Conservation (phyloP, 1,140 invertebrate species). For the Drosophila aff. region DNA sequence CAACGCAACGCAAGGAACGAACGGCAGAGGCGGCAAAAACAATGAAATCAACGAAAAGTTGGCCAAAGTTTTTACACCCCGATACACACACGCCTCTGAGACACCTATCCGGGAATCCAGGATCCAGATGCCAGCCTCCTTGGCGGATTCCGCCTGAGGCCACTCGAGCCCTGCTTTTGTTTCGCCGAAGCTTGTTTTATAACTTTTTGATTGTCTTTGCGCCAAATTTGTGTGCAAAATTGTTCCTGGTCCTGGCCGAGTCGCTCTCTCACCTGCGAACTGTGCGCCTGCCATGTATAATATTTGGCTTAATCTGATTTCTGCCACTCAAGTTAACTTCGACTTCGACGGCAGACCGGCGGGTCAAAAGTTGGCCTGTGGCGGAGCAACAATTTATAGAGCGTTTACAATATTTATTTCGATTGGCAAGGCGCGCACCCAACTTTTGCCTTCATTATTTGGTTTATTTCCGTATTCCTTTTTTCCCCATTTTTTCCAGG, state of each 20-base stretch:
- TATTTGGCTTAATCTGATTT: slow-evolving; percentile 80
- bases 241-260: slow-evolving; percentile 50
- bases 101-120: slow-evolving; percentile 25
- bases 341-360: slow-evolving; percentile 55
- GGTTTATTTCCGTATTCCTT: slow-evolving; percentile 11
- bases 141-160: slow-evolving; percentile 50
- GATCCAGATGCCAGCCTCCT: slow-evolving; percentile 23
- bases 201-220: slow-evolving; percentile 84
- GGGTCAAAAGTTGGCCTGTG: slow-evolving; percentile 62
- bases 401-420: slow-evolving; percentile 64
- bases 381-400: slow-evolving; percentile 77
- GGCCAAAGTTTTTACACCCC: slow-evolving; percentile 75
- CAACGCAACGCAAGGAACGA: not conserved
- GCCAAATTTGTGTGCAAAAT: slow-evolving; percentile 80
- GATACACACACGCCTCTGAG: slow-evolving; percentile 68
- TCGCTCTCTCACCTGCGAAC: slow-evolving; percentile 44
- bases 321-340: slow-evolving; percentile 71
- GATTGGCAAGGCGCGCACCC: slow-evolving; percentile 32
- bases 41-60: slow-evolving; percentile 64
- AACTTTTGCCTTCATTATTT: slow-evolving; percentile 45
- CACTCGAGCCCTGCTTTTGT: slow-evolving; percentile 61
- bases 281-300: slow-evolving; percentile 67
- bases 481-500: not conserved
- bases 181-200: slow-evolving; percentile 77
- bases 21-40: slow-evolving; percentile 10